Evolutionary conservation across 23 tunicate species (phyloP).

Genomic region (Styela plicata): DNA sequence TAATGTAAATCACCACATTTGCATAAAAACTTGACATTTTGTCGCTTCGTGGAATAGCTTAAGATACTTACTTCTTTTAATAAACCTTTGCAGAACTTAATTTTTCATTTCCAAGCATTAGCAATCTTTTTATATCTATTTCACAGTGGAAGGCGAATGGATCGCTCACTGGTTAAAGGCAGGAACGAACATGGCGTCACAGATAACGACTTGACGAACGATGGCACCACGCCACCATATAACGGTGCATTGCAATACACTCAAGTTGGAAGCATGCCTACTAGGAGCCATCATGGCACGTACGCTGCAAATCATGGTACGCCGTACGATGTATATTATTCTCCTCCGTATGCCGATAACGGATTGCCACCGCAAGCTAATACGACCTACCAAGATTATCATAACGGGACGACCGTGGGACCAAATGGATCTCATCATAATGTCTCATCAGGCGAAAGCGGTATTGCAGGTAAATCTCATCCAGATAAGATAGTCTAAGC

Average conservation of each 20-base stretch:
- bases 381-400: constrained; percentile 21
- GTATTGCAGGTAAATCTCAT: constrained; percentile 28
- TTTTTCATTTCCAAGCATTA: too few relatives aligned
- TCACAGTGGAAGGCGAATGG: constrained; percentile 29
- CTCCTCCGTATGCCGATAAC: neutral
- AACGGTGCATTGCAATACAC: neutral
- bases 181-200: neutral
- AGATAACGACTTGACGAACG: neutral
- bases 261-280: neutral
- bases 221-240: neutral
- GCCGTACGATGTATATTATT: neutral
- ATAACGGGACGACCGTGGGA: neutral
- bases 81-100: too few relatives aligned
- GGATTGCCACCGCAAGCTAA: neutral
- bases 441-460: constrained; percentile 30
- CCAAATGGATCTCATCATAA: neutral
- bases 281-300: neutral
- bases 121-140: too few relatives aligned
- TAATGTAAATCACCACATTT: too few relatives aligned
- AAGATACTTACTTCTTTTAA: too few relatives aligned
- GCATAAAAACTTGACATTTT: too few relatives aligned
- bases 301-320: neutral
- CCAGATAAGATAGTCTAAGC: too few relatives aligned
- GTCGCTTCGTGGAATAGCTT: too few relatives aligned
- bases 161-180: constrained; percentile 25